These are phyloP conservation scores for Coptodon rendalli DNA, from an alignment of 2,113 vertebrate species.

Conservation along the genomic window DNA sequence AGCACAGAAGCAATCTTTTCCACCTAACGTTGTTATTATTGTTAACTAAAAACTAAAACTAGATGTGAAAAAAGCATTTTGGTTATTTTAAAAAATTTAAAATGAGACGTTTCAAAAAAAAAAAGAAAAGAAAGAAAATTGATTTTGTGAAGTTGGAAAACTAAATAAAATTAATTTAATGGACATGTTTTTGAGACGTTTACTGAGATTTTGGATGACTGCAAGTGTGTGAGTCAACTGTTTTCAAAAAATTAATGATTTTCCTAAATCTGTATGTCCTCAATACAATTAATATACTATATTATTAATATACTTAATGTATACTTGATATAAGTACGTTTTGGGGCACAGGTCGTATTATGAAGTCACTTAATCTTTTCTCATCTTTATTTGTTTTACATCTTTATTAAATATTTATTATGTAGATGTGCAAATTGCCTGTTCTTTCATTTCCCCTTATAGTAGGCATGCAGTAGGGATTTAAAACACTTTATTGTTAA, in stretches of 20 bases:
- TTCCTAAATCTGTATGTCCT: neutral
- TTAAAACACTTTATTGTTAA: neutral
- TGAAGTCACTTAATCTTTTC: neutral
- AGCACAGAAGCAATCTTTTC: neutral
- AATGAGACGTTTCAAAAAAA: fast-evolving
- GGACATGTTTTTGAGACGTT: neutral
- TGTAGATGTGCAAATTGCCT: neutral
- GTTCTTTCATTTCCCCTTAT: neutral
- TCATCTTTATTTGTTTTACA: neutral
- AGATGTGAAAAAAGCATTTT: neutral
- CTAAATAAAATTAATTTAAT: neutral
- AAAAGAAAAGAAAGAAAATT: neutral
- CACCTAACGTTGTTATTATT: neutral
- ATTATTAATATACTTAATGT: neutral
- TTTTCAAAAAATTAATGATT: neutral
- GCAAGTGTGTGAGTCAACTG: neutral
- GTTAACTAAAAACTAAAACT: neutral
- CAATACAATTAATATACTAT: neutral
- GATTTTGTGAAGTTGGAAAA: neutral
- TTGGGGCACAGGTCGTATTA: neutral
- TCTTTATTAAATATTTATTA: neutral
- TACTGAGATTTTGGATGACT: neutral
- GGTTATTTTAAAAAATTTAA: neutral
- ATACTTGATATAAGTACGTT: neutral
- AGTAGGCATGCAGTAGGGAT: neutral